These are phyloP conservation scores for Leptinotarsa defecta DNA, from an alignment of 1,140 invertebrate genomes.

Conservation along the genomic window DNA sequence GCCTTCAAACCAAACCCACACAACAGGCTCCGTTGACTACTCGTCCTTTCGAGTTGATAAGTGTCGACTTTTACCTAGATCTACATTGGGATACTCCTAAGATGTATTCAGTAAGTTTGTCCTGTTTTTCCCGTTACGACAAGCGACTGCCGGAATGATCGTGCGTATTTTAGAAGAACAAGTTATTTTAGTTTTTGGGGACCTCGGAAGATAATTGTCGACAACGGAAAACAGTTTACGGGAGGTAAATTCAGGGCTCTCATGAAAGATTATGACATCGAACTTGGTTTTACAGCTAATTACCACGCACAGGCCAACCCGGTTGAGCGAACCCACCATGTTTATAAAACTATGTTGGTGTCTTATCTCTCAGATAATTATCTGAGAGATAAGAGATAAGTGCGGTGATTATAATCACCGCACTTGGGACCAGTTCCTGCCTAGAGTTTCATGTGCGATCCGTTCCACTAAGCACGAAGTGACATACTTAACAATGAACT, in stretches of 20 bases:
- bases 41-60: conserved; percentile 32
- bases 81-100: not conserved
- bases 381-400: too few species aligned
- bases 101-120: conserved; percentile 34
- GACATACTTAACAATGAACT: not conserved
- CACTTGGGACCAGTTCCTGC: not conserved
- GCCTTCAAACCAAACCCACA: too few species aligned
- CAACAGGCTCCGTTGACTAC: too few species aligned
- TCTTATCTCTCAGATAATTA: conserved; percentile 5
- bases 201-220: too few species aligned
- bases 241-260: conserved; percentile 12
- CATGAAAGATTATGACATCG: not conserved
- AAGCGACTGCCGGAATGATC: not conserved
- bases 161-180: conserved; percentile 25
- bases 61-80: conserved; percentile 34
- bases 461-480: not conserved
- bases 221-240: conserved; percentile 25
- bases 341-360: not conserved
- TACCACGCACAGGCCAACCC: not conserved
- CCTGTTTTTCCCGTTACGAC: conserved; percentile 28
- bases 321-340: conserved; percentile 28
- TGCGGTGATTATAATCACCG: too few species aligned
- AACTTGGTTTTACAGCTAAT: conserved; percentile 21
- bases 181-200: conserved; percentile 21
- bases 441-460: not conserved